Percentiles rank a stretch among this genome's conserved stretches.
Conservation (phyloP, 2,113 vertebrate species). For the Tylochromis polylepis region DNA sequence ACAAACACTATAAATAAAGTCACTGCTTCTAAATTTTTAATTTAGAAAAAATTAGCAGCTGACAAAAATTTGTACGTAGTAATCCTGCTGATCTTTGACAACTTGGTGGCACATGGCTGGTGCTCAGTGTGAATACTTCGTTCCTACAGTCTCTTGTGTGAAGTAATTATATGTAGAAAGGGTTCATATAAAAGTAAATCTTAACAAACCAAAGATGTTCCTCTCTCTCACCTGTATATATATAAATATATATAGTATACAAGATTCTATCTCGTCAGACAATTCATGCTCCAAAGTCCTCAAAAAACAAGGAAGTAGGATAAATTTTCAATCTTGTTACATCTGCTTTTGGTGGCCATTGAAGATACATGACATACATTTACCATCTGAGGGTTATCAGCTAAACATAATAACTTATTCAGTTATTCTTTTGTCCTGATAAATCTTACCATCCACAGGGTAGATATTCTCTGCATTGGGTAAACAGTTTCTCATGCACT, state of each 20-base stretch:
- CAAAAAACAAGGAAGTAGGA: not conserved
- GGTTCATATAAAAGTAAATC: not conserved
- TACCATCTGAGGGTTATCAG: not conserved
- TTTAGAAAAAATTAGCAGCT: not conserved
- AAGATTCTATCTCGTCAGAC: not conserved
- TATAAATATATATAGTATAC: too few species aligned
- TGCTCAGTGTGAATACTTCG: not conserved
- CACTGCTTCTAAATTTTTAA: too few species aligned
- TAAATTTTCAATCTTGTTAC: not conserved
- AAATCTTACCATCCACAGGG: slow-evolving; percentile 17
- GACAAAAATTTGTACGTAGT: not conserved
- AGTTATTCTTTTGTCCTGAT: not conserved
- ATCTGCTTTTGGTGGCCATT: not conserved
- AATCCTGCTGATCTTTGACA: not conserved
- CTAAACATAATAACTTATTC: not conserved
- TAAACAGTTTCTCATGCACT: not conserved
- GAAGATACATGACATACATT: not conserved
- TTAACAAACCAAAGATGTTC: not conserved
- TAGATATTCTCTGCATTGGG: slow-evolving; percentile 4
- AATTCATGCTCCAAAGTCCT: not conserved
- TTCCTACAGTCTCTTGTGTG: not conserved
- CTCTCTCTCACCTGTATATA: too few species aligned
- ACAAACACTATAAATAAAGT: not conserved
- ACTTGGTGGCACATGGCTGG: not conserved
- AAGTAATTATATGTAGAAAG: not conserved